Evolutionary conservation across 37 sponge, comb jelly and placozoan genomes (phyloP).

Genomic region (Beroe forskalii): DNA sequence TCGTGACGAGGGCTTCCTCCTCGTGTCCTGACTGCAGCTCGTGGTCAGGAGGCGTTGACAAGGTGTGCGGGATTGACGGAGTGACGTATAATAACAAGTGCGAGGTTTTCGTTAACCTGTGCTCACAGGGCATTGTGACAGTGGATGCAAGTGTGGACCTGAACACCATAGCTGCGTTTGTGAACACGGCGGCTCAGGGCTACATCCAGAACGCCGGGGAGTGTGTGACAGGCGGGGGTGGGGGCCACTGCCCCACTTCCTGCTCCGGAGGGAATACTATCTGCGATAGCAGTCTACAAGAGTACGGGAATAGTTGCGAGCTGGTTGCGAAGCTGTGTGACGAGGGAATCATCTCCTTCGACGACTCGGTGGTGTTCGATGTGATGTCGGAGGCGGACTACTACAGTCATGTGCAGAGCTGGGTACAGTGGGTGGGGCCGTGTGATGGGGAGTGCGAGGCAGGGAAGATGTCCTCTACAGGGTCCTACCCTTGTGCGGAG

Average conservation of each 20-base stretch:
- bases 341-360: neutral
- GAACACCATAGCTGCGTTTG: too few relatives aligned
- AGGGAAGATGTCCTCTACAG: too few relatives aligned
- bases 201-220: neutral
- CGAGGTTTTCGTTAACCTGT: neutral
- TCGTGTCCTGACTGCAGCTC: neutral
- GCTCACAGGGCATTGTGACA: neutral
- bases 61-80: slow-evolving; percentile 8
- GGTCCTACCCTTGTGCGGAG: neutral
- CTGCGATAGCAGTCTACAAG: neutral
- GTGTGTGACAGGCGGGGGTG: slow-evolving; percentile 6
- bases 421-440: neutral
- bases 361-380: neutral
- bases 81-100: neutral
- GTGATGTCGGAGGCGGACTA: neutral
- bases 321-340: neutral
- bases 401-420: neutral
- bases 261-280: neutral
- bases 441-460: neutral
- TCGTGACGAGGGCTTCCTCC: neutral
- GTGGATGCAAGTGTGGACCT: too few relatives aligned
- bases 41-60: neutral
- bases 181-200: too few relatives aligned
- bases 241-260: neutral
- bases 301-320: neutral